phyloP scores from a whole-genome alignment of 1,140 invertebrate genomes.

The Saccostrea cuccullata region DNA sequence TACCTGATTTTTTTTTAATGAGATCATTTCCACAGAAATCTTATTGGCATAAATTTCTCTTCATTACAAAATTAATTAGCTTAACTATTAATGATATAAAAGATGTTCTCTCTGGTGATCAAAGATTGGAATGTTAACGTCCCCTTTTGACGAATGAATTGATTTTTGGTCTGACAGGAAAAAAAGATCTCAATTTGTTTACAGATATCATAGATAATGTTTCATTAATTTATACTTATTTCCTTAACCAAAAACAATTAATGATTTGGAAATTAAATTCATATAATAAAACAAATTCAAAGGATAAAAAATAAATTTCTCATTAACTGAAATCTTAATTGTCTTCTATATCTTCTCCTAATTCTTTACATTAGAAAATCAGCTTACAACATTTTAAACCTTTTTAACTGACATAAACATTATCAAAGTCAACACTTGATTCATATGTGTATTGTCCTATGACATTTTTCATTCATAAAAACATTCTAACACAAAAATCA shows the following conservation, averaged over 20 bases:
- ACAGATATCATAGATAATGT: too few relatives aligned
- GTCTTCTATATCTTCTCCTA: not conserved
- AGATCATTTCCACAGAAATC: not conserved
- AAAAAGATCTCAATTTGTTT: not conserved
- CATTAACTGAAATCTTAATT: not conserved
- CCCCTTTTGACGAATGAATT: not conserved
- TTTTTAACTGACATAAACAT: too few relatives aligned
- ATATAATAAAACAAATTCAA: not conserved
- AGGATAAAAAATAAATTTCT: not conserved
- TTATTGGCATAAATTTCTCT: not conserved
- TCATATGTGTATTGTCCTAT: not conserved
- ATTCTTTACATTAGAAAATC: not conserved
- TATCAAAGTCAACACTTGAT: not conserved
- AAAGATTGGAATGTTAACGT: not conserved
- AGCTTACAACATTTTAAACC: too few relatives aligned
- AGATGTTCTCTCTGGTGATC: not conserved
- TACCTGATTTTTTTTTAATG: not conserved
- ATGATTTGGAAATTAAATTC: not conserved
- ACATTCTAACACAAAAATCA: not conserved
- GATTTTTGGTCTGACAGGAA: not conserved
- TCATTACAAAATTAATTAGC: not conserved
- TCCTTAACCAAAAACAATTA: too few relatives aligned
- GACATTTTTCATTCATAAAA: not conserved
- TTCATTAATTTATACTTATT: too few relatives aligned
- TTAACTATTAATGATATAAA: not conserved